A percentile compares a stretch with the other conserved stretches of the same genome.
phyloP scores from a whole-genome alignment of 1,140 invertebrate species.

The Trinorchestia longiramus region DNA sequence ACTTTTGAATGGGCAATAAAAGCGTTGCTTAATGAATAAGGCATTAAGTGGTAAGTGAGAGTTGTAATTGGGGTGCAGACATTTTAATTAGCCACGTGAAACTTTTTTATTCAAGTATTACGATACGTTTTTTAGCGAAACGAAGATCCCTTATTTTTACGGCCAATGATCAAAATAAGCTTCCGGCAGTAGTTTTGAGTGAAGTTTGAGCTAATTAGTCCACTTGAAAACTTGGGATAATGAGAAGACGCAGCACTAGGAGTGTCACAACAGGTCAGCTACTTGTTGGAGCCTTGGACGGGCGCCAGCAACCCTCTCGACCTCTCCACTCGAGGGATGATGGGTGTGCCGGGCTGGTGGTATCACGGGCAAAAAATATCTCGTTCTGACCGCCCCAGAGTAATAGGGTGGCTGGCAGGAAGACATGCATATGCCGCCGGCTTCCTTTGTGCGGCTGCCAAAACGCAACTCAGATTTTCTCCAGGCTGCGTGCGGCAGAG shows the following conservation, averaged over 20 bases:
- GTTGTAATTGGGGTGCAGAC: no score
- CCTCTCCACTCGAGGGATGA: not conserved
- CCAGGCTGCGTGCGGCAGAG: not conserved
- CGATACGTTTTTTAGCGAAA: not conserved
- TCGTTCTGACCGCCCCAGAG: not conserved
- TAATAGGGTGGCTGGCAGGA: not conserved
- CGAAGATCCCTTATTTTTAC: not conserved
- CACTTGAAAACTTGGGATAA: not conserved
- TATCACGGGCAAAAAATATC: not conserved
- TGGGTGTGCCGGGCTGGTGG: not conserved
- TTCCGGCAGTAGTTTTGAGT: not conserved
- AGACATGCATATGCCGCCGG: not conserved
- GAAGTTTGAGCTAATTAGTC: not conserved
- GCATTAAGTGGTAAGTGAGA: no score
- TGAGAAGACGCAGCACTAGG: not conserved
- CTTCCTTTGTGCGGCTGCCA: not conserved
- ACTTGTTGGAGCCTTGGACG: constrained; percentile 3
- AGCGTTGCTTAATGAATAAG: no score
- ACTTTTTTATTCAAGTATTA: not conserved
- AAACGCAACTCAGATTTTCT: not conserved
- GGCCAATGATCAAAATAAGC: not conserved
- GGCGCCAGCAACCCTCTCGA: not conserved
- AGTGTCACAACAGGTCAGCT: not conserved
- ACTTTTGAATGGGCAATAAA: no score
- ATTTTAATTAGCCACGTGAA: no score